These are phyloP conservation scores for Hyperoplus immaculatus DNA, from an alignment of 2,797 vertebrate species.

Conservation along the genomic window DNA sequence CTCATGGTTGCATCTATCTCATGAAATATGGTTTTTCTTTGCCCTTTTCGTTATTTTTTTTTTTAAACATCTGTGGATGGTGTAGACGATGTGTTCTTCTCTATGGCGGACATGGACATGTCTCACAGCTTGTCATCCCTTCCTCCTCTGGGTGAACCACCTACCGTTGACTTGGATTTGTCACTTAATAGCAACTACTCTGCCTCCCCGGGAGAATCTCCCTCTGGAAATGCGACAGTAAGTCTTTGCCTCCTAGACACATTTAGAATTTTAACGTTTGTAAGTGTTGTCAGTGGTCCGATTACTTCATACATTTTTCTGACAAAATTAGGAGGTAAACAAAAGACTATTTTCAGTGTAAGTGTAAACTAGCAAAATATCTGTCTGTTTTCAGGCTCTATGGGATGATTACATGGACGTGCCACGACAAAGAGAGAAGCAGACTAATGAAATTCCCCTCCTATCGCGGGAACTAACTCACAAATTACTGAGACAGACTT, in stretches of 20 bases:
- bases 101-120: slow-evolving; percentile 99
- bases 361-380: not conserved
- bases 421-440: slow-evolving; percentile 89
- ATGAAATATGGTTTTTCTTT: slow-evolving; percentile 23
- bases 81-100: slow-evolving; percentile 99
- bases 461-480: slow-evolving; percentile 85
- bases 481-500: slow-evolving; percentile 87
- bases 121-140: slow-evolving; percentile 97
- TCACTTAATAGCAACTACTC: slow-evolving; percentile 96
- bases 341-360: not conserved
- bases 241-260: slow-evolving; percentile 31
- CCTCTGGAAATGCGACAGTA: slow-evolving; percentile 91
- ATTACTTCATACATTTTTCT: not conserved
- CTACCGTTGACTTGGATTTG: slow-evolving; percentile 95
- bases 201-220: slow-evolving; percentile 92
- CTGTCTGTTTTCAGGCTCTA: slow-evolving; percentile 74
- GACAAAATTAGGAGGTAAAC: not conserved
- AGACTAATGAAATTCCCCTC: slow-evolving; percentile 79
- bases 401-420: slow-evolving; percentile 96
- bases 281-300: not conserved
- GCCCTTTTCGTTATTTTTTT: slow-evolving; percentile 4
- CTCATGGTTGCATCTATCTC: slow-evolving; percentile 5
- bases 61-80: slow-evolving; percentile 21
- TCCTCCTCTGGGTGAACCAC: slow-evolving; percentile 96
- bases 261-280: not conserved